Conservation (phyloP, 2,888 invertebrate species). For the Drosophila yooni region DNA sequence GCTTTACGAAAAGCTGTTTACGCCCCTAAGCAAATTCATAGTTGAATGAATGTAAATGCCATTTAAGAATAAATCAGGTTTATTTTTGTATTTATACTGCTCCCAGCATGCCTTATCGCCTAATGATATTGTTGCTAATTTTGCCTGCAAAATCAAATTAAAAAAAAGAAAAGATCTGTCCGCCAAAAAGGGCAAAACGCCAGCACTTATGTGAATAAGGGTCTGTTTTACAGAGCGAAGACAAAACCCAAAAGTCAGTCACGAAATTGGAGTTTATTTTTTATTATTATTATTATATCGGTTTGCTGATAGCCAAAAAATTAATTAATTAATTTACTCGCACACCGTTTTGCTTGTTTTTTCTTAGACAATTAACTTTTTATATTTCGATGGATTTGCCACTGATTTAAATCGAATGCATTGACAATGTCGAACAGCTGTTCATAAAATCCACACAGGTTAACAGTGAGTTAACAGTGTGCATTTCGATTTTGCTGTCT, state of each 20-base stretch:
- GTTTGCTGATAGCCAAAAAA: not conserved
- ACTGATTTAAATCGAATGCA: not conserved
- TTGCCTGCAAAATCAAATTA: not conserved
- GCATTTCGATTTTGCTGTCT: not conserved
- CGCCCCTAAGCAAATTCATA: not conserved
- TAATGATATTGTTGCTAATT: not conserved
- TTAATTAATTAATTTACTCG: not conserved
- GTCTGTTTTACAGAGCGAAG: not conserved
- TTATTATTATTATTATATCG: too few relatives aligned
- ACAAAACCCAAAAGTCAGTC: not conserved
- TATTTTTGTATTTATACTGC: not conserved
- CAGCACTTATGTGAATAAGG: not conserved
- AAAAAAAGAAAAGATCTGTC: not conserved
- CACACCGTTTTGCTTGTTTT: not conserved
- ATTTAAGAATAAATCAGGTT: not conserved
- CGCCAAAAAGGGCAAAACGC: not conserved
- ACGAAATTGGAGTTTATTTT: not conserved
- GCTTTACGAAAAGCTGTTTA: not conserved
- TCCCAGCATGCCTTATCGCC: not conserved
- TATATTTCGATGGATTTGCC: not conserved
- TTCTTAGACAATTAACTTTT: not conserved
- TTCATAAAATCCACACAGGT: not conserved
- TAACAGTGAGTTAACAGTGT: not conserved
- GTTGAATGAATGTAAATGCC: not conserved
- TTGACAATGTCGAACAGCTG: not conserved